A percentile compares a stretch with the other conserved stretches of the same genome.
phyloP scores from a whole-genome alignment of 2,888 invertebrate species.

The Entomobrya multifasciata region DNA sequence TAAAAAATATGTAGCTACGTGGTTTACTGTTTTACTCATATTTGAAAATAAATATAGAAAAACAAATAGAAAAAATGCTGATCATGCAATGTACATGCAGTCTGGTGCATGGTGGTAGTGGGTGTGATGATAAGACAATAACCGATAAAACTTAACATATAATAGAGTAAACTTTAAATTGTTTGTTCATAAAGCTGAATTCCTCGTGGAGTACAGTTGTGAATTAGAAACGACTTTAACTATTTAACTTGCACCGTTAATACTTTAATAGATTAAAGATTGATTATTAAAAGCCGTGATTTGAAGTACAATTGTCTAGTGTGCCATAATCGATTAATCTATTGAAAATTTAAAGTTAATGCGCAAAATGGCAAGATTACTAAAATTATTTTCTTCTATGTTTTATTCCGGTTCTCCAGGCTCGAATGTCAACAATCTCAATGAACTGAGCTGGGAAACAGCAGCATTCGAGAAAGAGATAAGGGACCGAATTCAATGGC shows the following conservation, averaged over 20 bases:
- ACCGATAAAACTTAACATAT: neutral
- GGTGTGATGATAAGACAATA: neutral
- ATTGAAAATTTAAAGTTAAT: neutral
- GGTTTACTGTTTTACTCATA: neutral
- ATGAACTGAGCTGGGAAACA: conserved; percentile 79
- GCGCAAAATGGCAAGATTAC: neutral
- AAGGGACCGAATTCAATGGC: conserved; percentile 75
- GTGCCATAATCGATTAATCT: neutral
- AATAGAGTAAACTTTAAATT: too few relatives aligned
- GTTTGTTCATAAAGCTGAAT: too few relatives aligned
- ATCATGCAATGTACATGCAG: conserved; percentile 3
- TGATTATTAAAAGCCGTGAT: too few relatives aligned
- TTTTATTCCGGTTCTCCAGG: conserved; percentile 68
- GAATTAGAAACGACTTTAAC: too few relatives aligned
- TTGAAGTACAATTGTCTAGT: too few relatives aligned
- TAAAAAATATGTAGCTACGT: neutral
- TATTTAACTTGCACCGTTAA: too few relatives aligned
- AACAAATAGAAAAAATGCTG: neutral
- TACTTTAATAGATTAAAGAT: too few relatives aligned
- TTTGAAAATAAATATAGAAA: neutral
- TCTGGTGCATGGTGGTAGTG: neutral
- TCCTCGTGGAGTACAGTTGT: too few relatives aligned
- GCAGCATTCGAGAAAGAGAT: conserved; percentile 79
- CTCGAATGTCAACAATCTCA: conserved; percentile 77
- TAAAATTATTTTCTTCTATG: neutral